Base-by-base conservation (phyloP, 2,113 vertebrate genomes). In the Chinchilla lanigera region DNA sequence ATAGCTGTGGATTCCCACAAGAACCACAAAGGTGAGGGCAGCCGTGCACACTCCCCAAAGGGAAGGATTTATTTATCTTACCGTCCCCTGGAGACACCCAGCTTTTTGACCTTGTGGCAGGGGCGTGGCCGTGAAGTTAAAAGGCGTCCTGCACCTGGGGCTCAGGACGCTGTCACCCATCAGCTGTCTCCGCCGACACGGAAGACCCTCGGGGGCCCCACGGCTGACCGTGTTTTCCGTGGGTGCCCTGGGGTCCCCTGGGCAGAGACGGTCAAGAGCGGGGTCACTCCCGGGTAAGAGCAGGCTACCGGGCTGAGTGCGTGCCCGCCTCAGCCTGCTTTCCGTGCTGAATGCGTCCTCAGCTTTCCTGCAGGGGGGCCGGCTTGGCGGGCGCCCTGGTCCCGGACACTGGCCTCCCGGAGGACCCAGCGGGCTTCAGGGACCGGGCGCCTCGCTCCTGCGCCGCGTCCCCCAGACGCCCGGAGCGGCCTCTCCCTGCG, bases 381-480 rank as follows among this genome's bases (percentile, higher is more conserved):
- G 5, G 8, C 47, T 83, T 50, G 67, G 12, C 44, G 58, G 54
- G 26, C 4, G 80, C 17, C 1, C 50, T 24, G 38, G 52, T 58
- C 63, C 6, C 3, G 16, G 20, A 81, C 52, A 38, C 84, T 33
- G 83, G 47, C 88, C 54, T 38, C 28, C 47, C 60, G 63, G 81
- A 61, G 82, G 4, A 44, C 65, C 41, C 47, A 16, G 75, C 89
- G 61, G 26, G 20, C 4, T 60, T 44, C 47, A 80, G 30, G 35
- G 83, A 96, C 97, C 63, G 92, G 52, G 97, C 87, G 58, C 52
- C 54, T 92, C 5, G 56, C 92, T 58, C 65, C 93, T 52, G 56
- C 0, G 77, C 56, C 26, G 85, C 16, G 5, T 67, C 38, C 11
- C 81, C 73, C 96, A 96, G 92, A 75, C 90, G 83, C 60, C 19